Evolutionary conservation across 2,888 invertebrate species (phyloP), one percentile per base, ranked within the genome.

Genomic region (Microchrysa polita): DNA sequence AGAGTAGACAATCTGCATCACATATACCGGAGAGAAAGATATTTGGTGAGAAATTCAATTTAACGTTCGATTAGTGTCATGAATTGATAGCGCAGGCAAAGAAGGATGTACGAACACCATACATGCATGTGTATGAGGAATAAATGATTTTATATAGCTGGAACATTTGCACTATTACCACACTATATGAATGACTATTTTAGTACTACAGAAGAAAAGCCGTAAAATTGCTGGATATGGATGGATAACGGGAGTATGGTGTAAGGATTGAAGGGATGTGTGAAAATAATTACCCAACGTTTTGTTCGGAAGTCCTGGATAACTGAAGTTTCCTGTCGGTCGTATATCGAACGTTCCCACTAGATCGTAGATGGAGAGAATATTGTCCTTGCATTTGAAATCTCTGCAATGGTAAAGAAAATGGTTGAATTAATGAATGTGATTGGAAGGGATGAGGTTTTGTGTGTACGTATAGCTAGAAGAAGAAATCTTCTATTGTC

Each of bases 1-100:
- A 95, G 14, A 97, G 87, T 76, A 93, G 90, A 81, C 96, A 96
- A 83, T 93, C 97, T 94, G 84, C 27, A 34, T 34, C n/a, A 18
- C 69, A 44, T n/a, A n/a, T 2, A 67, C 20, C 48, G 40, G 22
- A 44, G 7, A 5, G 57, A 53, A 5, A 18, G 27, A 34, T 34
- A 34, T 34, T 34, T 27, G 60, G 63, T n/a, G 20, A 20, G 27
- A 60, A n/a, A 27, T 60, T 27, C 60, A 60, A 60, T 60, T 22
- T 60, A 60, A 60, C 27, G 60, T 60, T 60, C 60, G 60, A 60
- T 60, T 60, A 60, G 22, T 60, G 27, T 20, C 27, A 60, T 14
- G 44, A 12, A 63, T 57, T 18, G 22, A 57, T 57, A 57, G 22
- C 7, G n/a, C 27, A 34, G 7, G 27, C 27, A 34, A 34, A 34